Evolutionary conservation across 2,888 invertebrate genomes (phyloP).

Genomic region (Colletes collaris): DNA sequence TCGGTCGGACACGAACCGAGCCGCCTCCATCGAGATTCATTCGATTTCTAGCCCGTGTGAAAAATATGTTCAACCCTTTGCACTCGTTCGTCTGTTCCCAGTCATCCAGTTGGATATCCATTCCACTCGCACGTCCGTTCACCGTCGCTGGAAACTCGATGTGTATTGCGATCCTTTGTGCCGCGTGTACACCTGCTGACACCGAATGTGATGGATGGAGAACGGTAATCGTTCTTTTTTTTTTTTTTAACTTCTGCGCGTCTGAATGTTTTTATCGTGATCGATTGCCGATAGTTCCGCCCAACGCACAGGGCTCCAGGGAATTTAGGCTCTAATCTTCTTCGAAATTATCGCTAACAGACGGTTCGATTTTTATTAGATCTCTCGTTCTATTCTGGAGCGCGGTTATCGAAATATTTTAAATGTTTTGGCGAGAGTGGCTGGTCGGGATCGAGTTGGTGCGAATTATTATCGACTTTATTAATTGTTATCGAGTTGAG

Average conservation of each 20-base stretch:
- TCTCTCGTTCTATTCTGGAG: no score
- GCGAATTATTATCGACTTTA: no score
- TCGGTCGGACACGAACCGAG: slow-evolving; percentile 39
- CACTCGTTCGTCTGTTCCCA: slow-evolving; percentile 30
- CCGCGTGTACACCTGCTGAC: slow-evolving; percentile 6
- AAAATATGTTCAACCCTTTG: slow-evolving; percentile 53
- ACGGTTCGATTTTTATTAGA: no score
- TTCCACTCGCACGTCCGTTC: slow-evolving; percentile 8
- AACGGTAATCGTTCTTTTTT: neutral
- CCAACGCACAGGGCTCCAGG: no score
- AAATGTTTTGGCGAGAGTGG: no score
- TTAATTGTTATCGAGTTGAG: no score
- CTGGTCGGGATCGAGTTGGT: no score
- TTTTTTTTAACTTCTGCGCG: neutral
- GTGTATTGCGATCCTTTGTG: slow-evolving; percentile 2
- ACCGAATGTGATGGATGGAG: slow-evolving; percentile 22
- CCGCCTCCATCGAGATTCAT: slow-evolving; percentile 52
- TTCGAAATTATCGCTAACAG: no score
- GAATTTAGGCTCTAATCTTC: no score
- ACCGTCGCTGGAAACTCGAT: slow-evolving; percentile 11
- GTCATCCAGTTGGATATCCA: slow-evolving; percentile 30
- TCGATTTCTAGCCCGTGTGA: slow-evolving; percentile 41
- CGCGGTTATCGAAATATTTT: no score
- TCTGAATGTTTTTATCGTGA: slow-evolving; percentile 9
- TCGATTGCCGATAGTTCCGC: neutral